Evolutionary conservation across 92 coral and sea anemone genomes (phyloP), one percentile per base, ranked within the genome.

Genomic region (Epizoanthus ramosus): DNA sequence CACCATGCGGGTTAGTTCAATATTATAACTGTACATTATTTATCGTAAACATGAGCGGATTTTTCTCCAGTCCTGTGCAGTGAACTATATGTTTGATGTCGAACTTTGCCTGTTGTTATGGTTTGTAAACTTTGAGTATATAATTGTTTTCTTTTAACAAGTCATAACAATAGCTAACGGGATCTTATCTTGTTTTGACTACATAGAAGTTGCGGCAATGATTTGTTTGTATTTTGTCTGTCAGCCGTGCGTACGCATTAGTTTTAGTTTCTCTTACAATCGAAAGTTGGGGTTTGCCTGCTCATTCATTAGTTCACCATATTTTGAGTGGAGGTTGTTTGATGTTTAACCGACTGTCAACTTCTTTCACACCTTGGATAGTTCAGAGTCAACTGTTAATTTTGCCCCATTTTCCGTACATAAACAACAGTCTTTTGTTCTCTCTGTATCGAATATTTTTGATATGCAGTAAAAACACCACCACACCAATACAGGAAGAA

Each of bases 1-100:
- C 99, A 97, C 66, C 99, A 97, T 74, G 94, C 99, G 47, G 95
- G 99, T 94, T 66, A 85, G 95, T 85, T 24, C 53, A 33, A 41
- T 50, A 14, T 15, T 10, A 25, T 16, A 41, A 33, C 22, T 12
- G 22, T 21, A 37, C 58, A 60, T 41, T 77, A 60, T 15, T 41
- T 18, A 71, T 71, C 1, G 16, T 8, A 41, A 8, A 50, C 24
- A 15, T 71, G 22, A 77, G 59, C 70, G 25, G 8, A 60, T n/a
- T 4, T 41, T 37, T 69, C 71, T 69, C 37, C 71, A 37, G 15
- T 25, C 25, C 25, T 61, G 71, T 43, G 82, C 59, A 61, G 19
- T 77, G 71, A 77, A 50, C 71, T 77, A 33, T 21, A 10, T 17
- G 23, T 33, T 15, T 64, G 39, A 64, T 64, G 15, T 67, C n/a